phyloP scores from a whole-genome alignment of 2,797 vertebrate species.

The Apogon talboti region DNA sequence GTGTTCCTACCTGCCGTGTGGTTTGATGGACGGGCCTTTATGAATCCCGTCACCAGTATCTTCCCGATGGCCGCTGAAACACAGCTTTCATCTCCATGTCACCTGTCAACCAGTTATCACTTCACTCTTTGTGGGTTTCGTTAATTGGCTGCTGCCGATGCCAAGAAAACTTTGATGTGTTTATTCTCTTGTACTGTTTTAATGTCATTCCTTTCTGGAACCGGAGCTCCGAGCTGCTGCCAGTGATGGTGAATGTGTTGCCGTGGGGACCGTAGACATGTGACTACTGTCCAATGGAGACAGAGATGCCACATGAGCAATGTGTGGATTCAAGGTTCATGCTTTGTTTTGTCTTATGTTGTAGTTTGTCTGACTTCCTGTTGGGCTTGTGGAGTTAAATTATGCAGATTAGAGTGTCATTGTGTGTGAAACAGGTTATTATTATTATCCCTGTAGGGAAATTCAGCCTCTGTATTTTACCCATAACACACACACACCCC shows the following conservation, averaged over 20 bases:
- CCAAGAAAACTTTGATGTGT: constrained; percentile 33
- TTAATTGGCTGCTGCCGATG: constrained; percentile 29
- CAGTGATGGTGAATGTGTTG: constrained; percentile 19
- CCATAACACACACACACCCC: no score
- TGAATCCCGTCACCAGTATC: constrained; percentile 6
- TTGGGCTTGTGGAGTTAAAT: no score
- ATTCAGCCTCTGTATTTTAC: no score
- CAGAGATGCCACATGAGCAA: background rate
- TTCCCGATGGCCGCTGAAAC: constrained; percentile 14
- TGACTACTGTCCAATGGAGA: constrained; percentile 14
- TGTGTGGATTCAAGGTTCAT: no score
- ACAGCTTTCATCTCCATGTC: constrained; percentile 10
- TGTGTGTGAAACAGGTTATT: no score
- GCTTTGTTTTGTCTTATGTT: no score
- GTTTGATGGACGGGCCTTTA: constrained; percentile 2
- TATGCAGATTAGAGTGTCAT: no score
- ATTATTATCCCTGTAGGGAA: no score
- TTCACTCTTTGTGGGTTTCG: constrained; percentile 9
- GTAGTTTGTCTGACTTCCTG: no score
- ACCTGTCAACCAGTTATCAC: background rate
- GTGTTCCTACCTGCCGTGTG: background rate
- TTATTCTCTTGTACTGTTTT: constrained; percentile 26
- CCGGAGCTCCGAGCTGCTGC: constrained; percentile 22
- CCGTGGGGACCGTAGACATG: constrained; percentile 16
- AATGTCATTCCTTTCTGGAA: constrained; percentile 19